Percentiles rank a stretch among this genome's conserved stretches.
phyloP scores from a whole-genome alignment of 2,888 invertebrate species.

The Drosophila tripunctata region DNA sequence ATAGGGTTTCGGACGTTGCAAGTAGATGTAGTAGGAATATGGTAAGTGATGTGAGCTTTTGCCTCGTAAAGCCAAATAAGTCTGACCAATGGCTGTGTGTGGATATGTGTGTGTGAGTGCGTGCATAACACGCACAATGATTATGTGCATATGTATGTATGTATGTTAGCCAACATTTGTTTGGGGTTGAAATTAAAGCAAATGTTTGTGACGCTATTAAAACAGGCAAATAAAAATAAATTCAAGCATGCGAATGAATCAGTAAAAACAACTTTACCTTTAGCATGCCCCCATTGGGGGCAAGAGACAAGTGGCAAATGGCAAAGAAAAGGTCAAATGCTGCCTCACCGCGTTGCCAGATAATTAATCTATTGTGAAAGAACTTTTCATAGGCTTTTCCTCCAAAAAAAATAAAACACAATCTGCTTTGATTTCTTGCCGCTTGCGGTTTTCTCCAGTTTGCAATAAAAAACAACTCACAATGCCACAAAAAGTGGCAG shows the following conservation, averaged over 20 bases:
- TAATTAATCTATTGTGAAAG: conserved; percentile 32
- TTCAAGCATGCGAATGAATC: conserved; percentile 54
- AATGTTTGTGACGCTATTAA: conserved; percentile 64
- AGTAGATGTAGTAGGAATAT: conserved; percentile 18
- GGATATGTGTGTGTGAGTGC: conserved; percentile 25
- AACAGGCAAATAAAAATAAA: conserved; percentile 58
- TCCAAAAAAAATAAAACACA: not conserved
- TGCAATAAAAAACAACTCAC: not conserved
- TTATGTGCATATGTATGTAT: conserved; percentile 33
- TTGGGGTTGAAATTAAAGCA: conserved; percentile 46
- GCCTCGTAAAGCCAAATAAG: conserved; percentile 49
- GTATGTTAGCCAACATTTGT: conserved; percentile 14
- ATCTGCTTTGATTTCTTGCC: conserved; percentile 2
- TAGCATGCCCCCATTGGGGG: conserved; percentile 13
- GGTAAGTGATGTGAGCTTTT: conserved; percentile 54
- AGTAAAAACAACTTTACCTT: conserved; percentile 29
- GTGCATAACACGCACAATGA: conserved; percentile 57
- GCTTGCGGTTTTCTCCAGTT: conserved; percentile 4
- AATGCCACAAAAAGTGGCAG: conserved; percentile 6
- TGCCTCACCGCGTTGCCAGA: not conserved
- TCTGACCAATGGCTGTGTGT: conserved; percentile 28
- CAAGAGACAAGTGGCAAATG: not conserved
- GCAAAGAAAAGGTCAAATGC: not conserved
- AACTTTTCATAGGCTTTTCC: not conserved
- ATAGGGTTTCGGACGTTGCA: conserved; percentile 49